Evolutionary conservation across 2,113 vertebrate species (phyloP).

Genomic region (Pterophyllum scalare): DNA sequence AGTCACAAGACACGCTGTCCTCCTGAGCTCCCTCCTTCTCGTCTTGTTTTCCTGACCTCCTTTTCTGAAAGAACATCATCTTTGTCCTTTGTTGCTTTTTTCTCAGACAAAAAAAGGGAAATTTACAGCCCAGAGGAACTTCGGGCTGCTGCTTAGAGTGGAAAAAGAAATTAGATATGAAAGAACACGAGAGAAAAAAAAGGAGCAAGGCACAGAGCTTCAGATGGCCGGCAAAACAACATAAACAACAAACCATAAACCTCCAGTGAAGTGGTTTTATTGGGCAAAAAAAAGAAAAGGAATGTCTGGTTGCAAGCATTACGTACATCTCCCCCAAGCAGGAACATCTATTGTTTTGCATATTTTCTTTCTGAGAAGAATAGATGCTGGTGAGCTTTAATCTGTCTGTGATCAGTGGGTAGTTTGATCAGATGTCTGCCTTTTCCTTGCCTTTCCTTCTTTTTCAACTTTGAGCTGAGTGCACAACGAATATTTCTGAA

Average conservation of each 20-base stretch:
- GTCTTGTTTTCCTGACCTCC: slow-evolving; percentile 24
- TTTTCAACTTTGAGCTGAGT: background rate
- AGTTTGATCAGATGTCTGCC: slow-evolving; percentile 39
- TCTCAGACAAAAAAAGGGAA: background rate
- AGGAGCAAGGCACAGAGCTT: background rate
- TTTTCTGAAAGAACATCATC: slow-evolving; percentile 1
- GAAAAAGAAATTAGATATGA: background rate
- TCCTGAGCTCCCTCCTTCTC: background rate
- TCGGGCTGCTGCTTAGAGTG: background rate
- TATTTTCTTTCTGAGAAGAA: slow-evolving; percentile 26
- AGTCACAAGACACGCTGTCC: slow-evolving; percentile 51
- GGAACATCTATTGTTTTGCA: slow-evolving; percentile 48
- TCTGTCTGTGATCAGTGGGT: slow-evolving; percentile 41
- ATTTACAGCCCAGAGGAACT: background rate
- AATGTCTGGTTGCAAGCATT: background rate
- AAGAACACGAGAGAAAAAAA: background rate
- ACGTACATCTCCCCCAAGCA: background rate
- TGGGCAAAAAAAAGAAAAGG: background rate
- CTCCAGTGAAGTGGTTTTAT: background rate
- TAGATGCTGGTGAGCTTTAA: background rate
- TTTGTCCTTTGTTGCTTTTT: background rate
- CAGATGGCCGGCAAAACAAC: background rate
- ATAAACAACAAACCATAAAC: background rate
- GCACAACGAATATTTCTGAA: background rate
- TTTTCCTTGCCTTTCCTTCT: background rate